phyloP scores from a whole-genome alignment of 1,140 invertebrate genomes.

The Gryon sp. region DNA sequence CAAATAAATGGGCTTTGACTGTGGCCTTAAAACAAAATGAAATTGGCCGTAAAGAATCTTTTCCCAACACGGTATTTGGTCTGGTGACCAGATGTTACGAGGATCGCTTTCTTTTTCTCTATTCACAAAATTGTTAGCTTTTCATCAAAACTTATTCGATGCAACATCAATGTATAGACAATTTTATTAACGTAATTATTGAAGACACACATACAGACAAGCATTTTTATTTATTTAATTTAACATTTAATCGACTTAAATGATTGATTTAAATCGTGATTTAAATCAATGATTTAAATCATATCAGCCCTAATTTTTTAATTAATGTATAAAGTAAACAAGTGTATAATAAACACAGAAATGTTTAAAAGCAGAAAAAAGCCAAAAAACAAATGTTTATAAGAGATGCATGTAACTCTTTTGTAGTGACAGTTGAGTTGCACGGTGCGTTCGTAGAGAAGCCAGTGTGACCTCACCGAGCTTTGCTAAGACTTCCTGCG shows the following conservation, averaged over 20 bases:
- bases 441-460: constrained; percentile 59
- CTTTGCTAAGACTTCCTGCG: constrained; percentile 70
- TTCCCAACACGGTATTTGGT: not conserved
- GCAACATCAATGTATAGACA: too few species aligned
- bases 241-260: too few species aligned
- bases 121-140: not conserved
- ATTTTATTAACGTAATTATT: too few species aligned
- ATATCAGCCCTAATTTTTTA: too few species aligned
- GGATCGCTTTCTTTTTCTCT: not conserved
- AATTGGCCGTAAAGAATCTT: constrained; percentile 23
- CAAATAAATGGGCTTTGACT: not conserved
- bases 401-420: constrained; percentile 41
- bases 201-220: too few species aligned
- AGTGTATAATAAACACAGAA: too few species aligned
- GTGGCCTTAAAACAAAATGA: constrained; percentile 5
- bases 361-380: not conserved
- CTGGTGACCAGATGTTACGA: constrained; percentile 35
- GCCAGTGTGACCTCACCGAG: constrained; percentile 67
- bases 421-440: constrained; percentile 31
- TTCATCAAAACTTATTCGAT: not conserved
- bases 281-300: too few species aligned
- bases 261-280: too few species aligned
- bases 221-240: too few species aligned
- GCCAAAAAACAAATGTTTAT: constrained; percentile 22
- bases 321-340: too few species aligned